Percentiles rank a stretch among this genome's conserved stretches.
phyloP scores from a whole-genome alignment of 92 coral and sea anemone genomes.

The Montipora capitata region DNA sequence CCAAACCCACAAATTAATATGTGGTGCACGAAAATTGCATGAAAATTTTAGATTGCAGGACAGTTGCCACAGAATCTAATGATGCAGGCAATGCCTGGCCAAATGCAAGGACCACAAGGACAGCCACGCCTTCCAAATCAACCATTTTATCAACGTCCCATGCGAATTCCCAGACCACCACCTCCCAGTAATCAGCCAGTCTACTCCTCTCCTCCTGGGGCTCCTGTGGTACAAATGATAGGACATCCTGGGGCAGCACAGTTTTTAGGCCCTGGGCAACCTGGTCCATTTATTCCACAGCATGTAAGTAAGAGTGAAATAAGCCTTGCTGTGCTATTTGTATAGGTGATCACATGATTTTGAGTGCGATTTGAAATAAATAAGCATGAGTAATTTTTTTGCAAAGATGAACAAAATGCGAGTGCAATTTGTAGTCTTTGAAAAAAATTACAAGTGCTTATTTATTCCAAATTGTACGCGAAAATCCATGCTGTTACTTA shows the following conservation, averaged over 20 bases:
- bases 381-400: no score
- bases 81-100: no score
- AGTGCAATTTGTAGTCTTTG: no score
- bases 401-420: no score
- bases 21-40: neutral
- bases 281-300: conserved; percentile 9
- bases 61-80: conserved; percentile 46
- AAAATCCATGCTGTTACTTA: no score
- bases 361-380: no score
- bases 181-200: conserved; percentile 71
- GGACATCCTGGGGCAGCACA: conserved; percentile 50
- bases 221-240: conserved; percentile 50
- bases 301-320: neutral
- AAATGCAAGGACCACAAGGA: conserved; percentile 56
- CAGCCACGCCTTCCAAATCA: conserved; percentile 68
- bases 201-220: conserved; percentile 88
- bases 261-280: conserved; percentile 48
- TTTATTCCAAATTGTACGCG: no score
- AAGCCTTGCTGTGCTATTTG: no score
- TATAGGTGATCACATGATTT: no score
- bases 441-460: no score
- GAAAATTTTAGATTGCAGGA: neutral
- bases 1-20: no score
- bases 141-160: conserved; percentile 49
- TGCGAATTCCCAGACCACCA: conserved; percentile 72